Conservation (phyloP, 1,140 invertebrate genomes). For the Akabosia matsudoensis region DNA sequence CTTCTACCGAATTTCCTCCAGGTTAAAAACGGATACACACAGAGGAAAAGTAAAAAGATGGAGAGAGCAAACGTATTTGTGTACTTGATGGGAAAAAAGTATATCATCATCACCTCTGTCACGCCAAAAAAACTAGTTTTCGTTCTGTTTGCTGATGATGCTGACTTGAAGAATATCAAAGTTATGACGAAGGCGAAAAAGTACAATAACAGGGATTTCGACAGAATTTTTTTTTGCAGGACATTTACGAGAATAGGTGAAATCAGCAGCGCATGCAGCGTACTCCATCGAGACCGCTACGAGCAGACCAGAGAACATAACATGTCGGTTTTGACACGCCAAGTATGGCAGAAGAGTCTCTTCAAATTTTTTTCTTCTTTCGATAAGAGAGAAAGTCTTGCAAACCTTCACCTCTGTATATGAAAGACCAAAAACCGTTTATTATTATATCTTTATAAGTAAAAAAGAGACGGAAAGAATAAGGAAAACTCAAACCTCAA, state of each 20-base stretch:
- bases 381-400: not conserved
- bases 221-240: not conserved
- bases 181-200: not conserved
- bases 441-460: too few species aligned
- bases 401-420: not conserved
- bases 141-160: not conserved
- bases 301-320: conserved; percentile 18
- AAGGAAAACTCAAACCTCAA: conserved; percentile 3
- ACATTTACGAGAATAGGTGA: not conserved
- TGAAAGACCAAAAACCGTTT: not conserved
- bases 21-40: conserved; percentile 12
- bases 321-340: conserved; percentile 9
- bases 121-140: not conserved
- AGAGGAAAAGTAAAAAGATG: too few species aligned
- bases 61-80: too few species aligned
- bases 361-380: not conserved
- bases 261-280: conserved; percentile 20
- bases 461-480: too few species aligned
- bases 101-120: not conserved
- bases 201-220: not conserved
- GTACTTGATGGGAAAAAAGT: not conserved
- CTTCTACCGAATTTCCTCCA: conserved; percentile 3
- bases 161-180: conserved; percentile 6
- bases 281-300: not conserved
- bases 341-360: conserved; percentile 10